Evolutionary conservation across 1,140 invertebrate species (phyloP), one percentile per base, ranked within the genome.

Genomic region (Anagrus nilaparvatae): DNA sequence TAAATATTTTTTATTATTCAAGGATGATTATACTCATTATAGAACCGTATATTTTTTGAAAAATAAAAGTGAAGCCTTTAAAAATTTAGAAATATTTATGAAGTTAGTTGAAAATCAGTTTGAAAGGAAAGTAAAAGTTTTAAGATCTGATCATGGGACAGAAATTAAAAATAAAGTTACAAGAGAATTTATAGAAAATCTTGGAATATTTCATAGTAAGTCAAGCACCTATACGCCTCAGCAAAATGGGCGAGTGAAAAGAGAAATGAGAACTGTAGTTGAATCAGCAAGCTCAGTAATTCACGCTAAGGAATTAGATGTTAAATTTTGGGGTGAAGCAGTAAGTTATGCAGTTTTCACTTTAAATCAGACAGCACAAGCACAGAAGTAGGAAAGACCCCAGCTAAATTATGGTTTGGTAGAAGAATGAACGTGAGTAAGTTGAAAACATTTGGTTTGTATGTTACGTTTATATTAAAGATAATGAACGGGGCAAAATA

Each of bases 241-340:
- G 43, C 46, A 58, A 43, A 67, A 67, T 47, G 60, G 62, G 3
- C 31, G 47, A 17, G 49, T 52, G n/a, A 63, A 67, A 44, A 21
- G 58, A 39, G 53, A 54, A 25, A 66, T 61, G 43, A 31, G 58
- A 14, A 62, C 55, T 14, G 27, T 62, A 2, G 45, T 56, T 8
- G 60, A 66, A 44, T 38, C 44, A 43, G 52, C 54, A 5, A 29
- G 50, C 12, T 23, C 51, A 16, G 44, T 47, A 21, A 13, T 56
- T 18, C 28, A 43, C 36, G 27, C 17, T 9, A 31, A 46, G 17
- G 25, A 40, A 31, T 20, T 51, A 14, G 21, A 34, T 28, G 9
- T 47, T 33, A 41, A 38, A n/a, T 32, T 53, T 6, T 55, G 53
- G 53, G 44, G 38, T 14, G 51, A 55, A 33, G 51, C 49, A 19